These are phyloP conservation scores for Caenorhabditis inopinata DNA, from an alignment of 1,140 invertebrate genomes.

Conservation along the genomic window DNA sequence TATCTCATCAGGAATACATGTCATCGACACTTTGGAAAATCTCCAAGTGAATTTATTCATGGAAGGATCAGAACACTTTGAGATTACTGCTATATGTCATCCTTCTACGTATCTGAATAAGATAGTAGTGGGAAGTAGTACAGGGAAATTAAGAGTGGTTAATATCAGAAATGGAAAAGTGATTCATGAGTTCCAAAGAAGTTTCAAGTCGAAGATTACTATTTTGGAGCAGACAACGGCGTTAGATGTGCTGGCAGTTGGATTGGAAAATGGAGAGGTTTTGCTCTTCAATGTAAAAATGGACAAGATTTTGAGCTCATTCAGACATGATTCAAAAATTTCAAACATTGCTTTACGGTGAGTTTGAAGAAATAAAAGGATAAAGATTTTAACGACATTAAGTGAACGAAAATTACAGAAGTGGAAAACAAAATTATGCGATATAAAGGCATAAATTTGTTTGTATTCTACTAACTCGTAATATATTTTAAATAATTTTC, in stretches of 20 bases:
- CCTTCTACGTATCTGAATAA: constrained; percentile 43
- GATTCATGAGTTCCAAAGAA: constrained; percentile 27
- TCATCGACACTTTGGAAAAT: constrained; percentile 13
- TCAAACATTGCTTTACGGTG: constrained; percentile 36
- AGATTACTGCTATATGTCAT: constrained; percentile 36
- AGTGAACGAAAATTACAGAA: too few relatives aligned
- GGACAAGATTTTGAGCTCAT: background rate
- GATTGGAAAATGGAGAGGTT: constrained; percentile 26
- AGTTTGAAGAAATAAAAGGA: too few relatives aligned
- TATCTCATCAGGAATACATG: background rate
- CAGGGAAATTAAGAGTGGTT: background rate
- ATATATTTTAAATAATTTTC: too few relatives aligned
- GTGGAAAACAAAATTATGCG: too few relatives aligned
- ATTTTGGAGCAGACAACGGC: constrained; percentile 37
- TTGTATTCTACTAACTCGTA: too few relatives aligned
- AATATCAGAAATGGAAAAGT: constrained; percentile 41
- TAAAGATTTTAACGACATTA: too few relatives aligned
- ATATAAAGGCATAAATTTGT: too few relatives aligned
- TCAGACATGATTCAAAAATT: constrained; percentile 17
- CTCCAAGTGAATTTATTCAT: background rate
- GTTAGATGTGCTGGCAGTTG: constrained; percentile 32
- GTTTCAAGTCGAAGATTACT: background rate
- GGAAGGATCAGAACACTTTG: constrained; percentile 35
- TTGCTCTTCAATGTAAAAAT: constrained; percentile 31
- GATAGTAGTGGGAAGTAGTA: constrained; percentile 25